Base-by-base conservation (phyloP, 1,140 invertebrate genomes). In the Papilio polytes region DNA sequence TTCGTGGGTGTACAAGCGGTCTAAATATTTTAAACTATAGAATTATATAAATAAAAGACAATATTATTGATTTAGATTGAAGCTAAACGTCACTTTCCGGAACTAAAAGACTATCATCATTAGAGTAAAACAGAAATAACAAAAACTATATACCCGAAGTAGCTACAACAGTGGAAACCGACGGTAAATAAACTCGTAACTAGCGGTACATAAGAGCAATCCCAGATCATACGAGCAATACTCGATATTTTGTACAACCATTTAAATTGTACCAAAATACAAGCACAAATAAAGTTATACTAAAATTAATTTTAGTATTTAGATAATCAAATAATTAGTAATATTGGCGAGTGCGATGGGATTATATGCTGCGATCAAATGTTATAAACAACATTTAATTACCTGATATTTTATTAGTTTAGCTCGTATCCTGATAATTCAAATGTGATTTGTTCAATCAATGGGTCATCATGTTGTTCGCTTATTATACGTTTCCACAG, bases 311-410 rank as follows among this genome's bases (percentile, higher is more conserved):
- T 12, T 26, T 63, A 4, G 18, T 63, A 63, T 18, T 18, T 56
- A 56, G 59, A 63, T 63, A 63, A 63, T 63, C 59, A 63, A 63
- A 63, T 63, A 63, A 63, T 63, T 63, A 63, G 20, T 63, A 26
- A 63, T 13, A 63, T 26, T 63, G 10, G 59, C 59, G 59, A 63
- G 59, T 63, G 59, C 22, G 12, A 22, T 63, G 59, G 59, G 59
- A 63, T 63, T 63, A 26, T 63, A 26, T 63, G 59, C 59, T 26
- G 36, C 36, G 36, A 20, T 63, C 59, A 26, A 63, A 63, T 63
- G 10, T 63, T 26, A 13, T 26, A 63, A 63, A 26, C 20, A 59
- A n/a, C 53, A 20, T 59, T 20, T 22, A 59, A 26, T 63, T 63
- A 63, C 2, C 22, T 1, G 22, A 63, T 63, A 63, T 63, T 63